Evolutionary conservation across 1,140 invertebrate species (phyloP).

Genomic region (Drosophila obscura): DNA sequence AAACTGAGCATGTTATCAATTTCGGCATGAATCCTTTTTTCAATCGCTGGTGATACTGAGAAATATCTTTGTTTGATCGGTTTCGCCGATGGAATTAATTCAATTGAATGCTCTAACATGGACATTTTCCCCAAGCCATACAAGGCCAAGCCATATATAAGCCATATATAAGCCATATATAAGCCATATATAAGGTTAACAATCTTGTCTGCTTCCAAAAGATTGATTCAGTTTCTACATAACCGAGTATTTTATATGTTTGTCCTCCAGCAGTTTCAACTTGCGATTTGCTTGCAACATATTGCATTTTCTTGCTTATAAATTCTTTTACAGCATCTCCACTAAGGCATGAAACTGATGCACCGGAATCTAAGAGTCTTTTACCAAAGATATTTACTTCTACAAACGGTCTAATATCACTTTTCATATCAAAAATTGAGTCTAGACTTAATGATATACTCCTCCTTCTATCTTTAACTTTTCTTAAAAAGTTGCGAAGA

Average conservation of each 20-base stretch:
- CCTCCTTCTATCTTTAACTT: conserved; percentile 4
- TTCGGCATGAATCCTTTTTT: neutral
- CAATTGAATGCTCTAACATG: neutral
- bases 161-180: too few species aligned
- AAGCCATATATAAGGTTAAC: neutral
- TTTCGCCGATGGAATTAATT: neutral
- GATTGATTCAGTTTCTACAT: too few species aligned
- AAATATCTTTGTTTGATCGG: neutral
- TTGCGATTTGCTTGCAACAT: too few species aligned
- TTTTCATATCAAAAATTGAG: neutral
- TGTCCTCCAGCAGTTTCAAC: too few species aligned
- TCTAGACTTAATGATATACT: neutral
- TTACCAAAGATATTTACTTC: neutral
- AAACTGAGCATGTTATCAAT: neutral
- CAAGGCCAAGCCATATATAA: too few species aligned
- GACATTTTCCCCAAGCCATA: neutral
- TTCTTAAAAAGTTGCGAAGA: conserved; percentile 2
- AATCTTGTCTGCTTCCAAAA: neutral
- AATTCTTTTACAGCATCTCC: too few species aligned
- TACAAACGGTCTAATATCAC: neutral
- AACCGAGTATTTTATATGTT: too few species aligned
- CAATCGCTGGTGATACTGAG: neutral
- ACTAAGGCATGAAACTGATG: neutral
- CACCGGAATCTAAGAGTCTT: neutral
- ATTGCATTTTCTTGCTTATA: too few species aligned